Percentiles rank a stretch among this genome's conserved stretches.
Conservation (phyloP, 2,113 vertebrate genomes). For the Melanostigma gelatinosum region DNA sequence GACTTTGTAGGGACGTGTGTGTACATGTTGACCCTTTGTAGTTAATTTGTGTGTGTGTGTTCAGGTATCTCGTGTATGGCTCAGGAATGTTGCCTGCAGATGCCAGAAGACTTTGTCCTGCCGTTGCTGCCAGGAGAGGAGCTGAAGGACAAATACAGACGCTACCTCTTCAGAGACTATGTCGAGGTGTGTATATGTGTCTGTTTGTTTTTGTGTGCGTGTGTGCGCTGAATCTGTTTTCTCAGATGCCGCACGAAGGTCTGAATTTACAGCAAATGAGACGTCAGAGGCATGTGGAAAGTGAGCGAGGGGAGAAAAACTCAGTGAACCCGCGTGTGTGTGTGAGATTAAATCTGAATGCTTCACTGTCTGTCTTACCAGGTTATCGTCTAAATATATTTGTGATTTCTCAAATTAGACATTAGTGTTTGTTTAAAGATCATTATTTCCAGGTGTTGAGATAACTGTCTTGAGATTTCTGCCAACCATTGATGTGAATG, state of each 20-base stretch:
- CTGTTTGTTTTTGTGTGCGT: conserved; percentile 57
- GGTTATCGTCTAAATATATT: not conserved
- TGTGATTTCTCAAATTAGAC: not conserved
- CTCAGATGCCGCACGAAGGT: not conserved
- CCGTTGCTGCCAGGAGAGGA: conserved; percentile 95
- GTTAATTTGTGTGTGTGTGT: conserved; percentile 9
- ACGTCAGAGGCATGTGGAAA: not conserved
- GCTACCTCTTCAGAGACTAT: conserved; percentile 99
- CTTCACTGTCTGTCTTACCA: not conserved
- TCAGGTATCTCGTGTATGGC: conserved; percentile 98
- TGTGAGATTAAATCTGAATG: not conserved
- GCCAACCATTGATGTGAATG: not conserved
- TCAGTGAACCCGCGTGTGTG: not conserved
- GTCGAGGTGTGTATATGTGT: conserved; percentile 86
- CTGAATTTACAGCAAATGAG: conserved; percentile 14
- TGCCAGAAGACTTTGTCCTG: conserved; percentile 97
- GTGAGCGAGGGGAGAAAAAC: not conserved
- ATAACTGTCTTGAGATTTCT: not conserved
- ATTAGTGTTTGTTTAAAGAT: not conserved
- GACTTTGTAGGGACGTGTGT: not conserved
- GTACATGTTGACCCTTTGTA: not conserved
- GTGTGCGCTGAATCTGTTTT: conserved; percentile 3
- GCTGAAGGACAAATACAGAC: conserved; percentile 98
- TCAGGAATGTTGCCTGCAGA: conserved; percentile 95
- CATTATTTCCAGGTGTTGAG: not conserved